phyloP scores from a whole-genome alignment of 2,113 vertebrate genomes.

The Anolis carolinensis region DNA sequence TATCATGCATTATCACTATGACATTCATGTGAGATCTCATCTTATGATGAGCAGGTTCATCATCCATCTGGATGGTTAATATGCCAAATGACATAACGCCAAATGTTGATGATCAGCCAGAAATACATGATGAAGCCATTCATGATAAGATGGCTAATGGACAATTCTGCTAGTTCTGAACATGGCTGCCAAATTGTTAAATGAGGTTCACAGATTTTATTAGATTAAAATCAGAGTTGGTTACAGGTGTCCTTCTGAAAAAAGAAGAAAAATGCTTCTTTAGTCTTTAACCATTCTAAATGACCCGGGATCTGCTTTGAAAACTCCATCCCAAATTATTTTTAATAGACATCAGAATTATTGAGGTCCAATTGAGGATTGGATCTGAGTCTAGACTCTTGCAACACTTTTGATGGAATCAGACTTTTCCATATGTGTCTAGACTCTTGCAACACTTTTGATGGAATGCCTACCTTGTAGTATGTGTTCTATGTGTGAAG shows the following conservation, averaged over 20 bases:
- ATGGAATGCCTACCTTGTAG: neutral
- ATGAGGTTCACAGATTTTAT: too few species aligned
- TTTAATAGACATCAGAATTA: neutral
- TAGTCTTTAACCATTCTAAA: neutral
- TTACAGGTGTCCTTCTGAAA: too few species aligned
- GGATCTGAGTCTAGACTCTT: neutral
- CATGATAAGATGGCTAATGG: neutral
- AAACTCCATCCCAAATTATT: neutral
- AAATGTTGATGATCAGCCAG: neutral
- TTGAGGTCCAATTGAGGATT: neutral
- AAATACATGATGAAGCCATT: neutral
- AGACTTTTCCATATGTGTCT: neutral
- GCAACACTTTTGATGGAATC: neutral
- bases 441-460: neutral
- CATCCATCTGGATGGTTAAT: neutral
- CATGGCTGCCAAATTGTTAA: too few species aligned
- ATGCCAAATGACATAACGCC: neutral
- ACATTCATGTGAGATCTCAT: neutral
- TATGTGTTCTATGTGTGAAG: too few species aligned
- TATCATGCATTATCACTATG: neutral
- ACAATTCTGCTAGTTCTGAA: neutral
- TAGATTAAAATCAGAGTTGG: too few species aligned
- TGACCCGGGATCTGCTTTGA: neutral
- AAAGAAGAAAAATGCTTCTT: too few species aligned
- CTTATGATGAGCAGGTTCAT: neutral